Percentiles rank a stretch among this genome's conserved stretches.
Evolutionary conservation across 2,113 vertebrate genomes (phyloP).

Genomic region (Colaptes auratus): DNA sequence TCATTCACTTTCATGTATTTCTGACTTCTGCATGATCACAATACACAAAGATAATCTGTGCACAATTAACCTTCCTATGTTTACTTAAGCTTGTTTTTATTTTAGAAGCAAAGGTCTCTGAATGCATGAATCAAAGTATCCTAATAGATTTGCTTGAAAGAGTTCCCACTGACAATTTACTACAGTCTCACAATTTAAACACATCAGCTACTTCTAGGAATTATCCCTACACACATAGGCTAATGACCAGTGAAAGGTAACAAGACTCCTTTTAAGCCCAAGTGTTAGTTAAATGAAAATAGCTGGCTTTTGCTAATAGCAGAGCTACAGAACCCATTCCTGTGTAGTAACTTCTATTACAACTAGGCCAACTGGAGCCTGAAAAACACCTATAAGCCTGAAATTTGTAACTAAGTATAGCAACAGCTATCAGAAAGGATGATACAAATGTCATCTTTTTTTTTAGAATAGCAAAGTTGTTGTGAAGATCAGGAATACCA

Average conservation of each 20-base stretch:
- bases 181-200: background rate
- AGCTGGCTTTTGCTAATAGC: background rate
- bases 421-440: background rate
- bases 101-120: background rate
- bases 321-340: background rate
- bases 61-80: background rate
- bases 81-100: background rate
- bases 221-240: background rate
- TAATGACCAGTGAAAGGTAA: background rate
- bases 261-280: background rate
- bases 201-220: background rate
- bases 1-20: background rate
- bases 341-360: background rate
- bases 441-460: background rate
- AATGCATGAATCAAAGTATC: background rate
- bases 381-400: background rate
- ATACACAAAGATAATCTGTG: background rate
- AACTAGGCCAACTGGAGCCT: background rate
- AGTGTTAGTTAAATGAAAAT: background rate
- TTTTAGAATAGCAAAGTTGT: background rate
- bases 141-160: background rate
- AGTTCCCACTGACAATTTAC: background rate
- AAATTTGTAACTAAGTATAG: background rate
- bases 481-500: background rate
- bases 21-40: background rate